Percentiles rank a stretch among this genome's conserved stretches.
Conservation (phyloP, 1,140 invertebrate genomes). For the Agrilus planipennis region DNA sequence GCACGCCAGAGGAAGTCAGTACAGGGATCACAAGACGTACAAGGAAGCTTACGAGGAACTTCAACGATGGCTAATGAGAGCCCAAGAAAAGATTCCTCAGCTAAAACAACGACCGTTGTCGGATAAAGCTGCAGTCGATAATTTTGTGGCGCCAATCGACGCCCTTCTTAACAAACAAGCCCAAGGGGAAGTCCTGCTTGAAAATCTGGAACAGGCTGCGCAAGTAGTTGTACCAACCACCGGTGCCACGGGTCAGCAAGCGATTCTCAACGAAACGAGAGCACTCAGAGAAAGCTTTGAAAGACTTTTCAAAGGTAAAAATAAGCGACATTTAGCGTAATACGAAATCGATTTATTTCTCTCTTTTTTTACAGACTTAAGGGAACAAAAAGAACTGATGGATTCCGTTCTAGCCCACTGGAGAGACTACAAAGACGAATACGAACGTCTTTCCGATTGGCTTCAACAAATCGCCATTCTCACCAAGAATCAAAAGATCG, state of each 20-base stretch:
- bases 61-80: slow-evolving; percentile 68
- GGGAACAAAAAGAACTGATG: slow-evolving; percentile 71
- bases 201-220: slow-evolving; percentile 74
- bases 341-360: no score
- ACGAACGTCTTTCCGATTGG: slow-evolving; percentile 85
- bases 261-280: slow-evolving; percentile 74
- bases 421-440: slow-evolving; percentile 86
- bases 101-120: slow-evolving; percentile 72
- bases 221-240: slow-evolving; percentile 76
- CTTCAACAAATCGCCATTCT: slow-evolving; percentile 86
- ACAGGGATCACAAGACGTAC: slow-evolving; percentile 74
- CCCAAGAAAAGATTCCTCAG: slow-evolving; percentile 78
- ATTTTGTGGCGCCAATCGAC: slow-evolving; percentile 74
- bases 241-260: slow-evolving; percentile 62
- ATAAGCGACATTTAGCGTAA: no score
- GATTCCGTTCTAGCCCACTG: slow-evolving; percentile 73
- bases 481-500: slow-evolving; percentile 81
- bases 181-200: slow-evolving; percentile 76
- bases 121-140: slow-evolving; percentile 80
- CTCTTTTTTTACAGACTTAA: slow-evolving; percentile 50
- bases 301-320: slow-evolving; percentile 56
- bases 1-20: slow-evolving; percentile 70
- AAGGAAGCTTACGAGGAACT: slow-evolving; percentile 85
- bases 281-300: slow-evolving; percentile 75
- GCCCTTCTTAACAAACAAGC: slow-evolving; percentile 78